Percentiles rank a stretch among this genome's conserved stretches.
Evolutionary conservation across 2,113 vertebrate species (phyloP).

Genomic region (Perca flavescens): DNA sequence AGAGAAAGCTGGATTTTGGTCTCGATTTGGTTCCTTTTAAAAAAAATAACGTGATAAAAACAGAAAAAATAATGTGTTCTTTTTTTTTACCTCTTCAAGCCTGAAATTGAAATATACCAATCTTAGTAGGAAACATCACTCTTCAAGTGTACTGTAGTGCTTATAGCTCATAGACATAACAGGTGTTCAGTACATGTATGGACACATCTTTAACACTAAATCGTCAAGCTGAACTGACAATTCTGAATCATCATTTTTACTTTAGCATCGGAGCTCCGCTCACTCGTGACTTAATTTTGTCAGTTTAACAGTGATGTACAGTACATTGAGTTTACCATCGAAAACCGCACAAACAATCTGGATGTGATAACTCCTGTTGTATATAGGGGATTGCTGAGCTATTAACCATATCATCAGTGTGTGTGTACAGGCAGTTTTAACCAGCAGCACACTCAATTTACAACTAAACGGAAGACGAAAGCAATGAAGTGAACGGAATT

Average conservation of each 20-base stretch:
- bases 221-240: not conserved
- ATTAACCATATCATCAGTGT: not conserved
- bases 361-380: not conserved
- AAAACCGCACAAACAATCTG: not conserved
- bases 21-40: no score
- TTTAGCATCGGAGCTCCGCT: not conserved
- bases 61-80: not conserved
- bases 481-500: not conserved
- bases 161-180: not conserved
- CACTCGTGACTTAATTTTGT: not conserved
- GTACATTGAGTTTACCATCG: not conserved
- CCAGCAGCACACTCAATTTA: no score
- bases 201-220: not conserved
- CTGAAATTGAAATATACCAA: not conserved
- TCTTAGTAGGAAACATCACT: not conserved
- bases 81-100: not conserved
- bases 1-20: no score
- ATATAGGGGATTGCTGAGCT: not conserved
- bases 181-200: not conserved
- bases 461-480: not conserved
- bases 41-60: no score
- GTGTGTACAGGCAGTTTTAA: not conserved
- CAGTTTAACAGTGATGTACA: not conserved
- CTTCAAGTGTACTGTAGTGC: not conserved
- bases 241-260: not conserved